These are phyloP conservation scores for Notolepis coatsorum DNA, from an alignment of 2,797 vertebrate species.

Conservation along the genomic window DNA sequence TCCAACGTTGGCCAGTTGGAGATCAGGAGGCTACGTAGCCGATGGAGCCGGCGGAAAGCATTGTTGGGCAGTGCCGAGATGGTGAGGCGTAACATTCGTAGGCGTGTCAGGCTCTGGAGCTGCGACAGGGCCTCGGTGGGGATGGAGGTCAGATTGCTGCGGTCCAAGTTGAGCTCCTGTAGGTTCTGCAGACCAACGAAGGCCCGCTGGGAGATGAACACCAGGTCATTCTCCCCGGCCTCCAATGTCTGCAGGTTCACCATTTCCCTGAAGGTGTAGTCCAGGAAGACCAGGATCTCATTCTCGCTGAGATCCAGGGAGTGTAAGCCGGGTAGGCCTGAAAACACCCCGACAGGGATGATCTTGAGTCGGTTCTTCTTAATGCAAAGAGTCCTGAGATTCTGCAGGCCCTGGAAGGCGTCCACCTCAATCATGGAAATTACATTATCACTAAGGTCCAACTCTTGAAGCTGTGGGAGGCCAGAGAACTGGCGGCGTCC, in stretches of 20 bases:
- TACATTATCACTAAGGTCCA: constrained; percentile 89
- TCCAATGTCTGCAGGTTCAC: constrained; percentile 84
- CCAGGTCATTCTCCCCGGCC: constrained; percentile 88
- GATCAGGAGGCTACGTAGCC: constrained; percentile 83
- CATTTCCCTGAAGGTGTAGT: constrained; percentile 88
- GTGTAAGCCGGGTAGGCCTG: constrained; percentile 81
- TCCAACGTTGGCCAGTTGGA: constrained; percentile 85
- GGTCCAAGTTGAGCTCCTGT: constrained; percentile 85
- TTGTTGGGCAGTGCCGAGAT: constrained; percentile 82
- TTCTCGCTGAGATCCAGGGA: constrained; percentile 89
- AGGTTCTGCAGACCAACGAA: constrained; percentile 85
- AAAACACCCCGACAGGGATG: constrained; percentile 86
- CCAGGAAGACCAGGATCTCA: constrained; percentile 91
- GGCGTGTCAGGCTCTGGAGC: constrained; percentile 80
- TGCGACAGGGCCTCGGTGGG: constrained; percentile 86
- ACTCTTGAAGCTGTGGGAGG: constrained; percentile 83
- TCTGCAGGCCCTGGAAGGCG: constrained; percentile 86
- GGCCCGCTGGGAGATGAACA: constrained; percentile 89
- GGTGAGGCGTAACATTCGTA: constrained; percentile 83
- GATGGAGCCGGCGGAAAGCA: constrained; percentile 81
- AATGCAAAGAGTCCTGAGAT: constrained; percentile 82
- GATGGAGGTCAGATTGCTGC: constrained; percentile 88
- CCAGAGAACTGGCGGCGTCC: constrained; percentile 85
- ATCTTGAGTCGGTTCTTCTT: constrained; percentile 89
- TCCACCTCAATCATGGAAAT: constrained; percentile 88